These are phyloP conservation scores for Myiopsitta monachus DNA, from an alignment of 2,113 vertebrate genomes.

Conservation along the genomic window DNA sequence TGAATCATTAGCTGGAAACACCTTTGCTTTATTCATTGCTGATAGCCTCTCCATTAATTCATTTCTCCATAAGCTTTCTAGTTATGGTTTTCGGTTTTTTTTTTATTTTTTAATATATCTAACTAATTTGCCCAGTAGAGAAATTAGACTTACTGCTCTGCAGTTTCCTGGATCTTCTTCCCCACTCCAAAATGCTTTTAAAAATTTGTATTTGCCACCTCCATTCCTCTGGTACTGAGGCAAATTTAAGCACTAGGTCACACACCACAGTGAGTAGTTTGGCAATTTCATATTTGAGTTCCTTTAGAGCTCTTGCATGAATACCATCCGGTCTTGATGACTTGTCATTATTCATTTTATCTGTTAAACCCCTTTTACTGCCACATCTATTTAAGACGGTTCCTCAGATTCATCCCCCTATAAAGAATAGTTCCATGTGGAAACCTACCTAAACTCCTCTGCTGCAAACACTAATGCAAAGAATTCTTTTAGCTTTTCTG, in stretches of 20 bases:
- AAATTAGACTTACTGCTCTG: neutral
- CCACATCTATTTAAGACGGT: neutral
- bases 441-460: neutral
- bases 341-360: conserved; percentile 34
- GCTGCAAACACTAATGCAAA: neutral
- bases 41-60: neutral
- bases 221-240: neutral
- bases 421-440: neutral
- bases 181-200: neutral
- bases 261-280: conserved; percentile 17
- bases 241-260: conserved; percentile 8
- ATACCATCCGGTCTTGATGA: neutral
- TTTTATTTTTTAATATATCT: neutral
- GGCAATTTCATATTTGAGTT: conserved; percentile 38
- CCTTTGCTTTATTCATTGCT: neutral
- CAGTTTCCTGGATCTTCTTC: neutral
- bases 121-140: neutral
- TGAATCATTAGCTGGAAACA: neutral
- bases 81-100: neutral
- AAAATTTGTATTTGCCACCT: neutral
- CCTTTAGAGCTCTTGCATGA: conserved; percentile 12
- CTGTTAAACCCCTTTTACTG: neutral
- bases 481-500: neutral
- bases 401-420: neutral
- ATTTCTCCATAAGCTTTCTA: neutral